Base-by-base conservation (phyloP, 2,113 vertebrate genomes). In the Urocitellus parryii region DNA sequence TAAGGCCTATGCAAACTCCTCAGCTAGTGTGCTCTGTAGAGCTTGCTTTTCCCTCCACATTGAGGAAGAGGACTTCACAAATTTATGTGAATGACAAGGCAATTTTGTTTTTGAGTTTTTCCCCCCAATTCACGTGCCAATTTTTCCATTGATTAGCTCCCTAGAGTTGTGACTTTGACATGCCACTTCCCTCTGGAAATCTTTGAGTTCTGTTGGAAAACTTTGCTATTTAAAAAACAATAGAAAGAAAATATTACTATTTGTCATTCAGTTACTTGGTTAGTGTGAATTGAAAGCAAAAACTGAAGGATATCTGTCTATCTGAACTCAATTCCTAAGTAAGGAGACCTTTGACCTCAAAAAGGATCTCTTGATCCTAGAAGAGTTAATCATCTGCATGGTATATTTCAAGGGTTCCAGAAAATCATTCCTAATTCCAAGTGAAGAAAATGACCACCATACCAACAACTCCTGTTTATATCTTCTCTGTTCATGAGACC, bases 401-500 rank as follows among this genome's bases (percentile, higher is more conserved):
- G 56, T 56, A 97, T 88, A 91, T 88, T 90, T 32, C 39, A 74
- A 42, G 85, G 12, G 10, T n/a, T 77, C n/a, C 48, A 73, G 37
- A 73, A 84, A 87, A 86, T 39, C 63, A 73, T 42, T 63, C 20
- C 61, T 58, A 68, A 25, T 39, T 48, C 6, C 4, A 20, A 22
- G 29, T 37, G 29, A 96, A 91, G 58, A 27, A 68, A 92, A 80
- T 45, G 42, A 4, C 56, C 51, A 72, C 14, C 56, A 0, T 80
- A 81, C 25, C 63, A 79, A 84, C 63, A 79, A 84, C 8, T 58
- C 37, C 39, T 79, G 22, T 53, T 78, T 67, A 63, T 4, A 68
- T 90, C 10, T 70, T 25, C 42, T 83, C 27, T 76, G 13, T 77
- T 81, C 17, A 24, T 58, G 42, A 94, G 90, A 90, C 22, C 22